Evolutionary conservation across 2,888 invertebrate species (phyloP), one percentile per base, ranked within the genome.

Genomic region (Magallana nippona): DNA sequence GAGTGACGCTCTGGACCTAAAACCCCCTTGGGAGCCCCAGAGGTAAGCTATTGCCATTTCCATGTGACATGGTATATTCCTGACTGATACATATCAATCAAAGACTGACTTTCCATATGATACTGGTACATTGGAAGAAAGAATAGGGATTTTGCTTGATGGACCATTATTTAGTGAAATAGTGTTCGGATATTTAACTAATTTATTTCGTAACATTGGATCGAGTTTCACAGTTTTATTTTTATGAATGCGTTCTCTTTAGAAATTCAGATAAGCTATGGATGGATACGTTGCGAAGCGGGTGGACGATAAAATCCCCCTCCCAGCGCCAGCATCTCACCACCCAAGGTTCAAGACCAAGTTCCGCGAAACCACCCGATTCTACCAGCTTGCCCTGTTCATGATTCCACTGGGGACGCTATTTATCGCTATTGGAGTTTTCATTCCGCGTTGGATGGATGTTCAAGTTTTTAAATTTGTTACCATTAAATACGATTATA

Each of bases 401-500:
- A 13, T 57, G 22, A 77, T 82, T 77, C 82, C 82, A 10, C 82
- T 82, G 22, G 55, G 82, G 22, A 77, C 77, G 55, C 77, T 77
- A 1, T 19, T 82, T 5, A 82, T 71, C 77, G 82, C 82, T 57
- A 82, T 71, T 27, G 82, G 82, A 17, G 82, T 77, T 22, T 17
- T 82, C 15, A 78, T 82, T 17, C 82, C 82, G 17, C 82, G 32
- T 15, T 71, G 71, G 71, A 22, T 71, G 15, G 71, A 11, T 22
- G 71, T 71, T 1, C 71, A 71, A 22, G 10, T 71, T 32, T 13
- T 71, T 15, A 71, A 15, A 2, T 71, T 71, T 27, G 71, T 71
- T 27, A 71, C 71, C 27, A 32, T 71, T 1, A 32, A 32, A 27
- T 3, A 32, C 15, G 71, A 71, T 27, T 71, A 71, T 17, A 71